Conservation (phyloP, 1,140 invertebrate genomes). For the Elymnias hypermnestra region DNA sequence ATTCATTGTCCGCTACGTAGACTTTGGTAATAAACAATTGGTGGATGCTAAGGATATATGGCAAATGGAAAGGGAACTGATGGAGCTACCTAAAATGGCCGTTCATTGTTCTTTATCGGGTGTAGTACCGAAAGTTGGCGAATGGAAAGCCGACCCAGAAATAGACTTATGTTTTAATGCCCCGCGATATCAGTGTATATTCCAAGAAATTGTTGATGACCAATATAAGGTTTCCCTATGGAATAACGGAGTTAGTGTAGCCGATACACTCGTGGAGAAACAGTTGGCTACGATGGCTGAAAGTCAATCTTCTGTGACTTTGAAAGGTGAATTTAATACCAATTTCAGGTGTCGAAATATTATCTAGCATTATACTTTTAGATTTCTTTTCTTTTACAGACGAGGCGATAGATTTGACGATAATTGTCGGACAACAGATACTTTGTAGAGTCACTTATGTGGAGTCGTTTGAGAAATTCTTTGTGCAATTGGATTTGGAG, state of each 20-base stretch:
- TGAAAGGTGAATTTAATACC: slow-evolving; percentile 45
- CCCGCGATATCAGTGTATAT: slow-evolving; percentile 75
- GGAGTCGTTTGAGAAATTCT: slow-evolving; percentile 57
- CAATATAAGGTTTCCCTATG: slow-evolving; percentile 76
- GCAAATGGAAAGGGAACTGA: slow-evolving; percentile 80
- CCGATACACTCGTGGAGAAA: slow-evolving; percentile 58
- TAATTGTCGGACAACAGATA: slow-evolving; percentile 61
- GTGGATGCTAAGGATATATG: slow-evolving; percentile 80
- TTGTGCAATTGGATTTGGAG: slow-evolving; percentile 54
- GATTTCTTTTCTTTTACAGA: slow-evolving; percentile 37
- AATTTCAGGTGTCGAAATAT: not conserved
- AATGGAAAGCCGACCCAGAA: slow-evolving; percentile 75
- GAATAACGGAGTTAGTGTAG: slow-evolving; percentile 58
- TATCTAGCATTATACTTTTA: not conserved
- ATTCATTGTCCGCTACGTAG: slow-evolving; percentile 82
- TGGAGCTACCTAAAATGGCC: slow-evolving; percentile 82
- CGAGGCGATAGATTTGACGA: slow-evolving; percentile 60
- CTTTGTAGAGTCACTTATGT: slow-evolving; percentile 53
- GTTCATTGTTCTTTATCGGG: slow-evolving; percentile 80
- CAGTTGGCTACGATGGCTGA: slow-evolving; percentile 47
- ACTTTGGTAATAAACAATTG: slow-evolving; percentile 83
- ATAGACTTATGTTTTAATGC: slow-evolving; percentile 78
- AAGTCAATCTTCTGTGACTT: slow-evolving; percentile 54
- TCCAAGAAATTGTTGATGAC: slow-evolving; percentile 65
- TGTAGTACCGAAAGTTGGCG: slow-evolving; percentile 71